Base-by-base conservation (phyloP, 2,797 vertebrate genomes). In the Selene dorsalis region DNA sequence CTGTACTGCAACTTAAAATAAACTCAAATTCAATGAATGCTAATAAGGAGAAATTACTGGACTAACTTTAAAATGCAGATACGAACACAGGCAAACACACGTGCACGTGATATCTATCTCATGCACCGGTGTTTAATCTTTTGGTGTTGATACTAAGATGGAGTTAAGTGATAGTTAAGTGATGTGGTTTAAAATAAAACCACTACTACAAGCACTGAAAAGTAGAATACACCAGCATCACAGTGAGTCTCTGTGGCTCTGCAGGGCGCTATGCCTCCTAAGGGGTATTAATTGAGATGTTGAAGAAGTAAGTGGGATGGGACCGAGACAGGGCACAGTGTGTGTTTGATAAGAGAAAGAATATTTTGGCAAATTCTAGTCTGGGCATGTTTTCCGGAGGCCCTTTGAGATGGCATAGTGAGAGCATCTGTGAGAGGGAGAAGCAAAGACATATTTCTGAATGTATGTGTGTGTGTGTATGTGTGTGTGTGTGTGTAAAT, bases 241-340 rank as follows among this genome's bases (percentile, higher is more conserved):
- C 75, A 69, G 72, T 45, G 70, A 61, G 64, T 38, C 59, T 83
- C 72, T 48, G 66, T 48, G 80, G 48, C 86, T 68, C 80, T 50
- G 75, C 75, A 78, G 90, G 91, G 88, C 35, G 73, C 69, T 39
- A 41, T 56, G 73, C 93, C 95, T 95, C 94, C 94, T 94, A 91
- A 90, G 87, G 92, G 75, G 85, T 88, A 94, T 93, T 96, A 97
- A 97, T 97, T 96, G 95, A 95, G 94, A 91, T 84, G 85, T 84
- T 89, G 87, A 83, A 87, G 75, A 76, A 91, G 82, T 81, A 87
- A 85, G 86, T 87, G 89, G 66, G 73, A 87, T 85, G 88, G 74
- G 84, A 84, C 78, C 39, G 70, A 73, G 70, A 84, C 74, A 69
- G 77, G 77, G 88, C 86, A 84, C 85, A 82, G 90, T 88, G 73